phyloP scores from a whole-genome alignment of 1,140 invertebrate genomes.

The Choristoneura fumiferana region DNA sequence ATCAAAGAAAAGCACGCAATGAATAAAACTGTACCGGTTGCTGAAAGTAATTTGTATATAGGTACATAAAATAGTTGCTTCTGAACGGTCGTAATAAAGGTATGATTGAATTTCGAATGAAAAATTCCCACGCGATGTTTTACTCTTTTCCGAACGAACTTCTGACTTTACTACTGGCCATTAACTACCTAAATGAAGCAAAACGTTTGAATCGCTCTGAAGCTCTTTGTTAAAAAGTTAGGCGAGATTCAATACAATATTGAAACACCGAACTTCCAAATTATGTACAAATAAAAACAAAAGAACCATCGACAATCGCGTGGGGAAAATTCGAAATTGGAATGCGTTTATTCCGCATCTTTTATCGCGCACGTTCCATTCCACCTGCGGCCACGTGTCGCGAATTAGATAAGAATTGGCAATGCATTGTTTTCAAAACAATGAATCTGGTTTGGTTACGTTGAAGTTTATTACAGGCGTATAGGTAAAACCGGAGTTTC shows the following conservation, averaged over 20 bases:
- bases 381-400: slow-evolving; percentile 6
- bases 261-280: no score
- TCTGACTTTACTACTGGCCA: not conserved
- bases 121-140: slow-evolving; percentile 3
- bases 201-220: no score
- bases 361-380: slow-evolving; percentile 14
- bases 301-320: no score
- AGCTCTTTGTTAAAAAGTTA: no score
- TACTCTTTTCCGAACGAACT: slow-evolving; percentile 7
- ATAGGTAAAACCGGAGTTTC: no score
- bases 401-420: slow-evolving; percentile 10
- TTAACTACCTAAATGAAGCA: not conserved
- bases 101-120: slow-evolving; percentile 1
- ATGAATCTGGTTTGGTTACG: no score
- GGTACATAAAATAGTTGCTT: slow-evolving; percentile 8
- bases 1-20: slow-evolving; percentile 7
- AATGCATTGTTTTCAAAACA: slow-evolving; percentile 15
- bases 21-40: not conserved
- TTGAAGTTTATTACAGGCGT: no score
- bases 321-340: not conserved
- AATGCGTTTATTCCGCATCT: slow-evolving; percentile 4
- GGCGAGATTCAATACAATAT: no score
- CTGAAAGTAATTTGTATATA: slow-evolving; percentile 16
- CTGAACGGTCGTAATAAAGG: slow-evolving; percentile 3
- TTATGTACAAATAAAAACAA: no score